Evolutionary conservation across 1,140 invertebrate genomes (phyloP), one percentile per base, ranked within the genome.

Genomic region (Bombus pascuorum): DNA sequence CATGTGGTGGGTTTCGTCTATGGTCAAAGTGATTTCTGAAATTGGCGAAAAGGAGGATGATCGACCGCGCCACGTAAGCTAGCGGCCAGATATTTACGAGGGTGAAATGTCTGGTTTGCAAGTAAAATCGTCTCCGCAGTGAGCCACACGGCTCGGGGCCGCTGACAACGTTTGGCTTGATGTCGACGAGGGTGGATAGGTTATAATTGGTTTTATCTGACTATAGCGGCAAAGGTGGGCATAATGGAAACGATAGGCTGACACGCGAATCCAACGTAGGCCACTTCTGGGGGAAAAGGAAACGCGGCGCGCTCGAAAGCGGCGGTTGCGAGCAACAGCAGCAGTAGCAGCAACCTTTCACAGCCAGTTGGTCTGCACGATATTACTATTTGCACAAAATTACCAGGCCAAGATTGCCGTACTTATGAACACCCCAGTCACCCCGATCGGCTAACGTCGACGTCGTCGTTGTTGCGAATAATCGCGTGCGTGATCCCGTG

Each of bases 351-450:
- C 66, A 81, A 83, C 70, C 75, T 87, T 89, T 79, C 73, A 32
- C 87, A 91, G 87, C 91, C 92, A 90, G 87, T 88, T 81, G 85
- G 92, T 92, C 91, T 91, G 91, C 92, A 93, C 92, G 92, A 93
- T 92, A 93, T 93, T 93, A 93, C 91, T 93, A 93, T 93, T 93
- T 93, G 92, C 92, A 93, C 92, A 93, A 93, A 93, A 93, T 93
- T 93, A 93, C 91, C 87, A 39, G 79, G 72, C 77, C 70, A 87
- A 92, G 90, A 93, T 92, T 93, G 92, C 92, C 80, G 86, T 89
- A 92, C 91, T 93, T 93, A 93, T 80, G 89, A 90, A 87, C 87
- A 78, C 80, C 81, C 88, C 86, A 32, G 32, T 83, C 62, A 65
- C 28, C 80, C 90, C 87, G 92, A 92, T 93, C 92, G 90, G 88